Conservation (phyloP, 2,888 invertebrate genomes). For the Hemicrepidius hirtus region DNA sequence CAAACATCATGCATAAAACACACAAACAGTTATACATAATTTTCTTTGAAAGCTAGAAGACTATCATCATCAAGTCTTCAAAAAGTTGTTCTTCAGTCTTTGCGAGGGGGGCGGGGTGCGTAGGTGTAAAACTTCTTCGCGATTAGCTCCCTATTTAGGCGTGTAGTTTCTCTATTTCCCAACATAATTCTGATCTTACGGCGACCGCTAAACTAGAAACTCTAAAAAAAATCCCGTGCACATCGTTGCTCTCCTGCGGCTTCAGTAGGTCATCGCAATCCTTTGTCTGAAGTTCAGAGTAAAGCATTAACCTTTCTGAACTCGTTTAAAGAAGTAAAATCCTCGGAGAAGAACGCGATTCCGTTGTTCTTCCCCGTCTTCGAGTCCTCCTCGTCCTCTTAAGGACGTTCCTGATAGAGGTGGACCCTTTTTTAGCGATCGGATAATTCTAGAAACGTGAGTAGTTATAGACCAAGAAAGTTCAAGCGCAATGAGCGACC, state of each 20-base stretch:
- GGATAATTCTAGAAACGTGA: conserved; percentile 2
- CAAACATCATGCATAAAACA: no score
- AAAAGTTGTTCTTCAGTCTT: conserved; percentile 2
- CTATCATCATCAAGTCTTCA: background rate
- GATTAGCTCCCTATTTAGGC: conserved; percentile 7
- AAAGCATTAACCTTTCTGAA: conserved; percentile 64
- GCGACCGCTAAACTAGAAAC: conserved; percentile 48
- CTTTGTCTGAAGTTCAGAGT: conserved; percentile 66
- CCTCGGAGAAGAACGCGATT: conserved; percentile 47
- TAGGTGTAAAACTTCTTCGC: background rate
- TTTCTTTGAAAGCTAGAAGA: no score
- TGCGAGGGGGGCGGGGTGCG: no score
- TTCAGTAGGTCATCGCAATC: conserved; percentile 57
- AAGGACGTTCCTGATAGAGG: background rate
- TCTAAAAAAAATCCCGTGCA: conserved; percentile 51
- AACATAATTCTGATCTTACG: conserved; percentile 37
- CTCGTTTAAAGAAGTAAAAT: conserved; percentile 49
- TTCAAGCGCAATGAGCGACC: conserved; percentile 42
- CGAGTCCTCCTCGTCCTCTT: background rate
- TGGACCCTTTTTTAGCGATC: background rate
- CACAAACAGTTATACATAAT: no score
- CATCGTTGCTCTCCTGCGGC: conserved; percentile 51
- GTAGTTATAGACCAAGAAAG: conserved; percentile 5
- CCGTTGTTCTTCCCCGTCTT: conserved; percentile 28
- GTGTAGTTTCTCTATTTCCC: conserved; percentile 31